Conservation (phyloP, 2,888 invertebrate genomes). For the Selenia dentaria region DNA sequence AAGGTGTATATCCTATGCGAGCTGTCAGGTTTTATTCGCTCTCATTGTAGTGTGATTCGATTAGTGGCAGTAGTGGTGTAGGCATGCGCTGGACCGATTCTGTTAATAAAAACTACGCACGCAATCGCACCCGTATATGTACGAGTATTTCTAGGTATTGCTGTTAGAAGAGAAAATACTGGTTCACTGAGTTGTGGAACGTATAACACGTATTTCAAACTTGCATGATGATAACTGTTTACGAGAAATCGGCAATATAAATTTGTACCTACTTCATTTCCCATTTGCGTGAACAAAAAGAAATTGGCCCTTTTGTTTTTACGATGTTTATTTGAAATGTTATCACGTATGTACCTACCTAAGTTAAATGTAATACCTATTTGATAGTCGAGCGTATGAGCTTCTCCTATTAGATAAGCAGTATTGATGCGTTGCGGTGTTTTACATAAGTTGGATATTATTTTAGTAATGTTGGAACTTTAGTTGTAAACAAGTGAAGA, state of each 20-base stretch:
- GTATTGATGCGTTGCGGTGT: no score
- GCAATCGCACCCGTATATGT: constrained; percentile 25
- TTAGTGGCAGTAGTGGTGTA: constrained; percentile 4
- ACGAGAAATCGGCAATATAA: constrained; percentile 10
- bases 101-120: constrained; percentile 32
- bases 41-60: constrained; percentile 28
- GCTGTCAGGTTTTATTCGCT: constrained; percentile 24
- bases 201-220: constrained; percentile 11
- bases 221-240: constrained; percentile 13
- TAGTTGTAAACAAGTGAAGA: no score
- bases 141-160: constrained; percentile 29
- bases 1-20: constrained; percentile 11
- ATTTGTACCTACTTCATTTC: constrained; percentile 2
- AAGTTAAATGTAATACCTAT: no score
- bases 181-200: constrained; percentile 19
- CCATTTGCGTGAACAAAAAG: constrained; percentile 1
- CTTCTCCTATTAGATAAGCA: no score
- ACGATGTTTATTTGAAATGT: not conserved
- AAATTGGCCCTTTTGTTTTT: not conserved
- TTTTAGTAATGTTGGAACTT: no score
- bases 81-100: constrained; percentile 31
- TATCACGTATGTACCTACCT: not conserved
- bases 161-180: constrained; percentile 29
- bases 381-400: no score
- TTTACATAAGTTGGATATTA: no score